Evolutionary conservation across 2,797 vertebrate genomes (phyloP).

Genomic region (Orestias chungarensis): DNA sequence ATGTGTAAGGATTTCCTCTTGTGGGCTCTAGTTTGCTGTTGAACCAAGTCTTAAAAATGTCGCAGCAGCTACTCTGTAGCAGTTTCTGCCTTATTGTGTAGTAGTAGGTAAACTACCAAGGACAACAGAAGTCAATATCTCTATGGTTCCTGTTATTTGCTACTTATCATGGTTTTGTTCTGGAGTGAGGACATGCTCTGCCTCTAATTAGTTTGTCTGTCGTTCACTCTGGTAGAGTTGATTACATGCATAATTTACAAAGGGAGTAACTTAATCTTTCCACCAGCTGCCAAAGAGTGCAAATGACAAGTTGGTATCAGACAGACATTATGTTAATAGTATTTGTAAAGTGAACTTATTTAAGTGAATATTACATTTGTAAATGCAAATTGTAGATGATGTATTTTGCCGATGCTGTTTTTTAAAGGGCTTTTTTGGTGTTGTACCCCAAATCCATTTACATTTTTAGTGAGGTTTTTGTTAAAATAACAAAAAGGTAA

Average conservation of each 20-base stretch:
- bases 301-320: not conserved
- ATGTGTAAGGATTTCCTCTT: constrained; percentile 6
- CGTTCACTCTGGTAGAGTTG: constrained; percentile 17
- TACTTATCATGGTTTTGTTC: not conserved
- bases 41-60: not conserved
- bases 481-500: too few species aligned
- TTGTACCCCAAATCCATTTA: not conserved
- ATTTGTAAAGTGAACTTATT: not conserved
- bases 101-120: not conserved
- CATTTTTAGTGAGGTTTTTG: not conserved
- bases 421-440: not conserved
- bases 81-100: not conserved
- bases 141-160: not conserved
- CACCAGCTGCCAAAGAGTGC: constrained; percentile 1
- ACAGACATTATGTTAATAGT: not conserved
- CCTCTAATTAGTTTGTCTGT: constrained; percentile 7
- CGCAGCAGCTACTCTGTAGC: not conserved
- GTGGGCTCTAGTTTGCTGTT: not conserved
- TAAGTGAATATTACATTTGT: too few species aligned
- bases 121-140: not conserved
- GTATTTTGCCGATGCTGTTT: not conserved
- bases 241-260: constrained; percentile 38
- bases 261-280: constrained; percentile 19
- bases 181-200: not conserved
- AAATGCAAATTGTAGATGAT: too few species aligned